Evolutionary conservation across 1,140 invertebrate species (phyloP), one percentile per base, ranked within the genome.

Genomic region (Drosophila asahinai): DNA sequence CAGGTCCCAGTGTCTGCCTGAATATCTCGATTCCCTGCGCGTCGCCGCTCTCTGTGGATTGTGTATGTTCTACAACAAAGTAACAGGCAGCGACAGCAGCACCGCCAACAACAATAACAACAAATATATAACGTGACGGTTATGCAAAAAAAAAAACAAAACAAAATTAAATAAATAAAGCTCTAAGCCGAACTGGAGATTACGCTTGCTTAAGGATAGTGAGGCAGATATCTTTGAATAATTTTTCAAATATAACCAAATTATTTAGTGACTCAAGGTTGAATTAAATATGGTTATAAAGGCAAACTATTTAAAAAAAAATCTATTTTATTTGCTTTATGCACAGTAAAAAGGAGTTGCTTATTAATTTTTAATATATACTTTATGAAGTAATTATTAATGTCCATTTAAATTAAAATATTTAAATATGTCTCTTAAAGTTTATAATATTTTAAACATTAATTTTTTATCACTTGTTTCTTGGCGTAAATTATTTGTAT

Each of bases 31-130:
- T 54, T 51, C 49, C 75, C 73, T 71, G 30, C 15, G 17, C 71
- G 47, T 45, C 38, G 54, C 60, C 33, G 17, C 48, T 38, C 49
- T 62, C 58, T 19, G 66, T n/a, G 76, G 40, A 66, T 76, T 64
- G 57, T 79, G 78, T 77, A 70, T 87, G 83, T 87, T 87, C 84
- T 78, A 81, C 84, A 87, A 87, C 84, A 87, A 87, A 87, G 84
- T 87, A 83, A 87, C 80, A 87, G 54, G 67, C 82, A 58, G 64
- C 58, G 66, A 52, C 80, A 74, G 38, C 66, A 64, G 52, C 63
- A 43, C 9, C 64, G 62, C 30, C 68, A 75, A 51, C 55, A 64
- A 78, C 42, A 82, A 65, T 45, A 66, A 63, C 60, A 22, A 36
- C 64, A 77, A 58, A 68, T 61, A 77, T 67, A 78, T 68, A 59